Evolutionary conservation across 2,113 vertebrate species (phyloP), one percentile per base, ranked within the genome.

Genomic region (Macheiramphus alcinus): DNA sequence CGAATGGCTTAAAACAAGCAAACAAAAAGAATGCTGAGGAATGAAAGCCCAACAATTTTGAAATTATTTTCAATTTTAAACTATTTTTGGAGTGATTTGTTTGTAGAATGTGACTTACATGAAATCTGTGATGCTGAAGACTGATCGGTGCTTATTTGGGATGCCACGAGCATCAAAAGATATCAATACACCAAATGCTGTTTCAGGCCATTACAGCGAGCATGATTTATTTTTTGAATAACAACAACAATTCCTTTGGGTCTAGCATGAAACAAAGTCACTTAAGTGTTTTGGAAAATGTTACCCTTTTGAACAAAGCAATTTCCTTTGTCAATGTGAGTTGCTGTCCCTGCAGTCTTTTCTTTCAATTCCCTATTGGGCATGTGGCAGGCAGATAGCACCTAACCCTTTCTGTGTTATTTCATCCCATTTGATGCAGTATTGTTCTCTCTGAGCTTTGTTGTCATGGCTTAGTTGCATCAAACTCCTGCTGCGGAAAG

Each of bases 381-480:
- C 36, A 26, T 53, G 36, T 75, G 70, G 53, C 53, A 72, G 65
- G 73, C 40, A 86, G 89, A 70, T 79, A 70, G 31, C 48, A 72
- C 53, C 70, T 93, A 89, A 75, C 53, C 45, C 9, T 58, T 89
- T 84, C 53, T 71, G 56, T 86, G 47, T 48, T 92, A 22, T 62
- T 95, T 93, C 85, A 91, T 90, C 62, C 56, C 20, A 8, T 97
- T 94, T 94, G 78, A 81, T 80, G 43, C 76, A n/a, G 40, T 48
- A 83, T 91, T 88, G 56, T 93, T 97, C 56, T 78, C 62, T 72
- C 66, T 78, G 38, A 92, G 68, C 87, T 89, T 84, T 84, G 65
- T 80, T 94, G 73, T 93, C 62, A 10, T 72, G 93, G 59, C n/a
- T 96, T 79, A 48, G 81, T 71, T 67, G 18, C 72, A 59, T 89